Conservation (phyloP, 2,888 invertebrate genomes). For the Ephialtes manifestator region DNA sequence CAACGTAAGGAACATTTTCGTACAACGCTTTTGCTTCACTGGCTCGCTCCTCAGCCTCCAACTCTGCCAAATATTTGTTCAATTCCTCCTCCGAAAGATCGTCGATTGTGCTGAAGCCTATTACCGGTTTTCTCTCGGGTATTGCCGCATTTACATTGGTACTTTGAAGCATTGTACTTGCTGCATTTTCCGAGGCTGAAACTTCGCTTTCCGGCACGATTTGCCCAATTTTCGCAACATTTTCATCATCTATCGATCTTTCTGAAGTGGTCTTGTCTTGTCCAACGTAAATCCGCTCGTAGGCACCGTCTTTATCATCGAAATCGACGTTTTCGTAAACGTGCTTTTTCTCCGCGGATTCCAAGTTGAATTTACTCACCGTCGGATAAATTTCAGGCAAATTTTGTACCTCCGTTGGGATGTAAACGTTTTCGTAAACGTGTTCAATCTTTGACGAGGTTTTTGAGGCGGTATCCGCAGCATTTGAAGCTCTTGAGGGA, state of each 20-base stretch:
- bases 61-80: conserved; percentile 84
- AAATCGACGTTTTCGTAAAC: conserved; percentile 79
- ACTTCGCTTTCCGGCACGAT: conserved; percentile 24
- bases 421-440: conserved; percentile 80
- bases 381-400: conserved; percentile 67
- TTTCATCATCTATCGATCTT: conserved; percentile 63
- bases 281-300: conserved; percentile 71
- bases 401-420: conserved; percentile 76
- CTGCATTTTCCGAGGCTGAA: conserved; percentile 33
- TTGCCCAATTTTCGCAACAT: conserved; percentile 66
- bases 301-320: conserved; percentile 71
- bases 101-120: conserved; percentile 81
- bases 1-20: conserved; percentile 65
- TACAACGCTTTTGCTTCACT: conserved; percentile 71
- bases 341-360: conserved; percentile 70
- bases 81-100: conserved; percentile 85
- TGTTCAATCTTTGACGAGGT: conserved; percentile 65
- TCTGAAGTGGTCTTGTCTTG: conserved; percentile 7
- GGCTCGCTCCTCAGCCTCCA: conserved; percentile 84
- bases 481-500: neutral
- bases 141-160: conserved; percentile 33
- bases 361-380: conserved; percentile 34
- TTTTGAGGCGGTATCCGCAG: neutral
- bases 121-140: conserved; percentile 73
- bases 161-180: conserved; percentile 63